Evolutionary conservation across 2,888 invertebrate species (phyloP).

Genomic region (Aphodius granarius): DNA sequence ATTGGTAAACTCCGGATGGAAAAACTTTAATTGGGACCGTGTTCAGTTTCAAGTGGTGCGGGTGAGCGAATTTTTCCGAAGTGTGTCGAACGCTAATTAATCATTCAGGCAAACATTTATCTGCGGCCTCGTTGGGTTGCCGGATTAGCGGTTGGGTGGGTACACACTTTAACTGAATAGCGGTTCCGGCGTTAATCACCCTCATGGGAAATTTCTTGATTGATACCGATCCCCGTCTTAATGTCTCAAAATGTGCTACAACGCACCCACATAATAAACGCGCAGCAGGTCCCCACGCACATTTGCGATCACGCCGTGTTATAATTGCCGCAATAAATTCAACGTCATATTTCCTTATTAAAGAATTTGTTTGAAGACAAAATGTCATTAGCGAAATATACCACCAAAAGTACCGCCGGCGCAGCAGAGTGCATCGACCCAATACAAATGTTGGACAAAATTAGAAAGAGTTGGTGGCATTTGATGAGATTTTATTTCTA

Average conservation of each 20-base stretch:
- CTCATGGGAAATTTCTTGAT: slow-evolving; percentile 42
- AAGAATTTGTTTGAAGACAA: neutral
- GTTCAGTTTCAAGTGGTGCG: slow-evolving; percentile 1
- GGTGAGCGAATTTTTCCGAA: neutral
- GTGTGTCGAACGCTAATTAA: slow-evolving; percentile 15
- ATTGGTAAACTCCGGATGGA: neutral
- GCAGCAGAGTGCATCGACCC: too few relatives aligned
- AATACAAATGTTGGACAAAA: too few relatives aligned
- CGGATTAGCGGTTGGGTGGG: slow-evolving; percentile 27
- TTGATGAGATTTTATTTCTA: too few relatives aligned
- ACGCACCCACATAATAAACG: slow-evolving; percentile 3
- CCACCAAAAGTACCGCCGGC: too few relatives aligned
- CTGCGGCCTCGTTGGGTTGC: slow-evolving; percentile 18
- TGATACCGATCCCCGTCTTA: slow-evolving; percentile 37
- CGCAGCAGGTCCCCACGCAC: neutral
- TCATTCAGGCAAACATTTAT: slow-evolving; percentile 25
- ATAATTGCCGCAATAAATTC: neutral
- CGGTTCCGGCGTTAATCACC: slow-evolving; percentile 39
- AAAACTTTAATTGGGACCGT: slow-evolving; percentile 1
- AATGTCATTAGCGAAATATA: neutral
- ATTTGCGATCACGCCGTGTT: neutral
- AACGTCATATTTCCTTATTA: neutral
- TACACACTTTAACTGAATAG: slow-evolving; percentile 31
- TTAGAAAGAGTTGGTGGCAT: too few relatives aligned
- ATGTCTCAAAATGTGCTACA: slow-evolving; percentile 32